phyloP scores from a whole-genome alignment of 2,888 invertebrate species.

The Zygaena filipendulae region DNA sequence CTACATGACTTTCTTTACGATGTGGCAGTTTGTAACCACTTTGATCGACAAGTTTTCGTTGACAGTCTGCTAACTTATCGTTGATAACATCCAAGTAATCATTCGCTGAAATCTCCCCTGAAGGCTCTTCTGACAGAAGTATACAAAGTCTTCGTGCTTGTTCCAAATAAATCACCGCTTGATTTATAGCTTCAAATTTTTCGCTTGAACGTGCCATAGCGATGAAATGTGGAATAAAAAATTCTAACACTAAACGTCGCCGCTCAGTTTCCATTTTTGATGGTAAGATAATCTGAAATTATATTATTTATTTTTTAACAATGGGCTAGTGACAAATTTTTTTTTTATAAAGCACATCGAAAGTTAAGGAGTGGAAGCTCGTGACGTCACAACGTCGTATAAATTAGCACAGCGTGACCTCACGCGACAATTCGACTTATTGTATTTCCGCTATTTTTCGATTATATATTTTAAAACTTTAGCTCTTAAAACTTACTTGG shows the following conservation, averaged over 20 bases:
- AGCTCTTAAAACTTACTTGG: too few species aligned
- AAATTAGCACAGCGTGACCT: too few species aligned
- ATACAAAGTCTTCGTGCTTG: constrained; percentile 75
- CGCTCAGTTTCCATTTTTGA: constrained; percentile 67
- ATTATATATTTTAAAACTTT: too few species aligned
- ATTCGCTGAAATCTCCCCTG: constrained; percentile 62
- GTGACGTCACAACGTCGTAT: too few species aligned
- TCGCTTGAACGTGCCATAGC: constrained; percentile 75
- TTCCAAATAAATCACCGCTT: constrained; percentile 75
- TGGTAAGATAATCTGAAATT: constrained; percentile 48
- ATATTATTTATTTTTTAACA: constrained; percentile 2
- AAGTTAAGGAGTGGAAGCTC: too few species aligned
- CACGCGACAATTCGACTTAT: constrained; percentile 28
- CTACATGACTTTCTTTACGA: constrained; percentile 35
- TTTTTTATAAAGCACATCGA: too few species aligned
- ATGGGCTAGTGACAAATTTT: too few species aligned
- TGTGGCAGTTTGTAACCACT: constrained; percentile 47
- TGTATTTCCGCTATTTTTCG: too few species aligned
- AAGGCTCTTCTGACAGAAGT: constrained; percentile 68
- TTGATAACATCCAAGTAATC: constrained; percentile 66
- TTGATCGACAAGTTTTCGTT: constrained; percentile 46
- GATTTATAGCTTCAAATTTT: constrained; percentile 68
- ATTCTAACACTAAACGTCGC: constrained; percentile 72
- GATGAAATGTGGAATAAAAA: constrained; percentile 78
- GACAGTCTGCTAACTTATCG: constrained; percentile 56